A percentile compares a stretch with the other conserved stretches of the same genome.
Conservation (phyloP, 2,113 vertebrate species). For the Triplophysa siluroides region DNA sequence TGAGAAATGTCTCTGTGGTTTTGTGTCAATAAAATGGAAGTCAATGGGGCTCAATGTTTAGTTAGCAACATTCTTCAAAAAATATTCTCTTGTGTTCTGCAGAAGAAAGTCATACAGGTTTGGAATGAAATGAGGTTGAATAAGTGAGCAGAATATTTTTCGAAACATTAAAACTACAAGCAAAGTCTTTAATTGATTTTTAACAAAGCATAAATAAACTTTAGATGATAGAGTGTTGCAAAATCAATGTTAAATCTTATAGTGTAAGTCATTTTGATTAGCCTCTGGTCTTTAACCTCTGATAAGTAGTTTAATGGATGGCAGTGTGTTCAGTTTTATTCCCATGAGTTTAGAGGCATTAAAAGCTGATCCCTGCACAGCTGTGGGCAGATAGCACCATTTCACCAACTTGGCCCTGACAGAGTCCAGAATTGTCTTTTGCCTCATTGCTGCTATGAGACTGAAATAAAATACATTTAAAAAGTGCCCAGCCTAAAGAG, state of each 20-base stretch:
- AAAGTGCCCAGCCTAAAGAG: slow-evolving; percentile 4
- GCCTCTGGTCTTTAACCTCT: slow-evolving; percentile 26
- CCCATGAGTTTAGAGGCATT: slow-evolving; percentile 24
- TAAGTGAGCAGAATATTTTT: too few species aligned
- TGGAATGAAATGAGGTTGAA: too few species aligned
- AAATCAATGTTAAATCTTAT: slow-evolving; percentile 2
- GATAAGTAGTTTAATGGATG: slow-evolving; percentile 29
- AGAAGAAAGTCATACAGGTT: too few species aligned
- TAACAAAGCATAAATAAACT: background rate
- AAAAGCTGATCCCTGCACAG: background rate
- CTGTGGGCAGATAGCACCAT: slow-evolving; percentile 9
- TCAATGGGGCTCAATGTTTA: too few species aligned
- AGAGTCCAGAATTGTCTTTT: slow-evolving; percentile 5
- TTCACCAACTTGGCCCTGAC: slow-evolving; percentile 35
- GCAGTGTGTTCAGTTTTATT: slow-evolving; percentile 8
- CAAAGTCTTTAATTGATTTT: background rate
- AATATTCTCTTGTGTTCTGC: too few species aligned
- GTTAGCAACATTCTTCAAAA: too few species aligned
- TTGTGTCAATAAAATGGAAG: too few species aligned
- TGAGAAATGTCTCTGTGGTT: too few species aligned
- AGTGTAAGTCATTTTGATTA: background rate
- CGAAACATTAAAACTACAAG: background rate
- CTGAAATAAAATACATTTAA: slow-evolving; percentile 27
- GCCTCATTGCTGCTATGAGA: slow-evolving; percentile 15
- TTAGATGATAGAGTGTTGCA: background rate